These are phyloP conservation scores for Galaxea fascicularis DNA, from an alignment of 92 coral and sea anemone species.

Conservation along the genomic window DNA sequence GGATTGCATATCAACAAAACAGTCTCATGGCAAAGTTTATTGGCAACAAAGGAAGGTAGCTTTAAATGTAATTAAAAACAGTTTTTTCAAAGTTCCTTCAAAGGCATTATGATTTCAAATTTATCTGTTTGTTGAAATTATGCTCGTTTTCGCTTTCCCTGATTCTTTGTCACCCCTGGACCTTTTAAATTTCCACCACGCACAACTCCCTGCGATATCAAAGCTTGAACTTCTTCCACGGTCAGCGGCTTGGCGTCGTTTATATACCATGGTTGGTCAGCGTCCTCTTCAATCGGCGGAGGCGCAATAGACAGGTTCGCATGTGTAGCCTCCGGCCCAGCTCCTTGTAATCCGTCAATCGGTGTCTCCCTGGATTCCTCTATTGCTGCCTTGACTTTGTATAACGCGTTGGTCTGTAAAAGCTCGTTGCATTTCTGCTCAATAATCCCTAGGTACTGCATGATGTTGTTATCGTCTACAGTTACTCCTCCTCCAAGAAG, in stretches of 20 bases:
- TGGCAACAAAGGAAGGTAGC: background rate
- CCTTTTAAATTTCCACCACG: slow-evolving; percentile 59
- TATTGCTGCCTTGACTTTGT: slow-evolving; percentile 69
- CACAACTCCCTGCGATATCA: slow-evolving; percentile 54
- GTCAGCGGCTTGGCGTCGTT: slow-evolving; percentile 84
- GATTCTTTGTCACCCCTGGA: slow-evolving; percentile 56
- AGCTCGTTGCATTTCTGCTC: slow-evolving; percentile 95
- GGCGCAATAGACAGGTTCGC: slow-evolving; percentile 71
- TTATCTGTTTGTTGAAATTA: background rate
- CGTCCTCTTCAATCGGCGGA: slow-evolving; percentile 83
- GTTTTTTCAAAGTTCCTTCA: background rate
- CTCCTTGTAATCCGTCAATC: slow-evolving; percentile 81
- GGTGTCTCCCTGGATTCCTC: slow-evolving; percentile 58
- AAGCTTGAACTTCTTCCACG: slow-evolving; percentile 79
- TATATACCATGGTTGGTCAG: slow-evolving; percentile 50
- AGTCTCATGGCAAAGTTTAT: background rate
- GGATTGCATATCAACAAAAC: background rate
- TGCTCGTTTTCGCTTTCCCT: slow-evolving; percentile 24
- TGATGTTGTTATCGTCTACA: slow-evolving; percentile 82
- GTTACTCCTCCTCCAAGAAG: slow-evolving; percentile 91
- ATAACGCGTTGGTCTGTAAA: slow-evolving; percentile 75
- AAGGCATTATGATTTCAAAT: background rate
- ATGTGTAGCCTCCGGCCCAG: slow-evolving; percentile 80
- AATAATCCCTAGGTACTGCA: slow-evolving; percentile 90
- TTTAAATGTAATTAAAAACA: background rate